phyloP scores from a whole-genome alignment of 1,140 invertebrate species.

The Pissodes strobi region DNA sequence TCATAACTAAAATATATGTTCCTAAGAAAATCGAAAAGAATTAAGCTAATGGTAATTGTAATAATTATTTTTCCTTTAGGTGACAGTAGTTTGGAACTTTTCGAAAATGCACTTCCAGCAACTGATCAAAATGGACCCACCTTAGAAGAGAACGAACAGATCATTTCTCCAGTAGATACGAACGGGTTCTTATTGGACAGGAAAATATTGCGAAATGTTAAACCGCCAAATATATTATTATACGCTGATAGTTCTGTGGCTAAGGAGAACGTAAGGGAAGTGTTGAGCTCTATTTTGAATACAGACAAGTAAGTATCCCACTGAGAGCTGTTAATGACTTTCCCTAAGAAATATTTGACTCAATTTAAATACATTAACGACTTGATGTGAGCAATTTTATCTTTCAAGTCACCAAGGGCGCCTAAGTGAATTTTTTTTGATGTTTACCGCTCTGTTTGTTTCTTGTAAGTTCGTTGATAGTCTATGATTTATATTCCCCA shows the following conservation, averaged over 20 bases:
- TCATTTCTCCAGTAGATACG: constrained; percentile 9
- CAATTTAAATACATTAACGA: too few species aligned
- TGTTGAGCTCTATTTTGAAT: constrained; percentile 70
- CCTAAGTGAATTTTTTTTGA: too few species aligned
- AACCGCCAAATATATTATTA: constrained; percentile 82
- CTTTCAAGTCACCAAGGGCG: too few species aligned
- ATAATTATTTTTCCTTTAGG: background rate
- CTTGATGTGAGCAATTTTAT: too few species aligned
- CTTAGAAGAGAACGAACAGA: background rate
- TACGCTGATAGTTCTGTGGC: constrained; percentile 77
- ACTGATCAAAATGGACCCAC: background rate
- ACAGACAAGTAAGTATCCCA: constrained; percentile 69
- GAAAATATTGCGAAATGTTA: constrained; percentile 47
- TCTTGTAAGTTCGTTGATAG: too few species aligned
- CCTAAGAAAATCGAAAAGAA: too few species aligned
- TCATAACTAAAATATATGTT: too few species aligned
- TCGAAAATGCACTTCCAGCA: too few species aligned
- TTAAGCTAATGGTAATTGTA: too few species aligned
- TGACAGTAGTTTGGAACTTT: background rate
- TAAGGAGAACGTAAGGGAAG: constrained; percentile 70
- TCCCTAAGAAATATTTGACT: too few species aligned
- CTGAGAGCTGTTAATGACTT: background rate
- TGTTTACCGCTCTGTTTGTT: too few species aligned
- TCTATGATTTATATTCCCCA: too few species aligned
- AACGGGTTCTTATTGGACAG: background rate